Conservation (phyloP, 1,140 invertebrate species). For the Pogonus chalceus region DNA sequence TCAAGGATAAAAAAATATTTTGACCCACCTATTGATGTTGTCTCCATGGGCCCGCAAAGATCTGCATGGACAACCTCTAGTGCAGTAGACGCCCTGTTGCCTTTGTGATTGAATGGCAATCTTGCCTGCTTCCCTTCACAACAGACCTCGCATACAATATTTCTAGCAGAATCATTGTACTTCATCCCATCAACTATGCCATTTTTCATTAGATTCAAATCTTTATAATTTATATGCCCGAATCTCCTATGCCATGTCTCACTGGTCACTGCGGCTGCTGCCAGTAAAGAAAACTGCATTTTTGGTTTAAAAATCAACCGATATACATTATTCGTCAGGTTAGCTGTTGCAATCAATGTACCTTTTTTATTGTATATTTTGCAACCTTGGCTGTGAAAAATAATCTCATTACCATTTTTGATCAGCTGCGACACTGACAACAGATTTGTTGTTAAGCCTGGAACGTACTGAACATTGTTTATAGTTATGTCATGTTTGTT, state of each 20-base stretch:
- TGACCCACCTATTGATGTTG: slow-evolving; percentile 19
- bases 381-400: slow-evolving; percentile 18
- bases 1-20: slow-evolving; percentile 27
- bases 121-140: slow-evolving; percentile 12
- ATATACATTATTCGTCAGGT: slow-evolving; percentile 20
- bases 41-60: slow-evolving; percentile 23
- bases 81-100: neutral
- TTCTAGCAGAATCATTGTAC: neutral
- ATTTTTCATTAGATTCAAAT: slow-evolving; percentile 19
- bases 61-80: slow-evolving; percentile 27
- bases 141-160: neutral
- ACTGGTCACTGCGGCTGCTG: slow-evolving; percentile 5
- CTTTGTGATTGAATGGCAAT: slow-evolving; percentile 11
- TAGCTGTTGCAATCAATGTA: slow-evolving; percentile 17
- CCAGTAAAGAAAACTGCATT: too few relatives aligned
- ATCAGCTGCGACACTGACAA: slow-evolving; percentile 17
- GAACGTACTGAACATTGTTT: slow-evolving; percentile 22
- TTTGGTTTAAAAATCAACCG: too few relatives aligned
- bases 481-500: slow-evolving; percentile 7
- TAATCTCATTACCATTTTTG: slow-evolving; percentile 15
- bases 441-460: slow-evolving; percentile 19
- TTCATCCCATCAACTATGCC: slow-evolving; percentile 18
- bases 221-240: slow-evolving; percentile 24
- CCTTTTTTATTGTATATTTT: slow-evolving; percentile 17
- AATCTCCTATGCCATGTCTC: slow-evolving; percentile 24